Percentiles rank a stretch among this genome's conserved stretches.
phyloP scores from a whole-genome alignment of 2,113 vertebrate species.

The Nothoprocta perdicaria region DNA sequence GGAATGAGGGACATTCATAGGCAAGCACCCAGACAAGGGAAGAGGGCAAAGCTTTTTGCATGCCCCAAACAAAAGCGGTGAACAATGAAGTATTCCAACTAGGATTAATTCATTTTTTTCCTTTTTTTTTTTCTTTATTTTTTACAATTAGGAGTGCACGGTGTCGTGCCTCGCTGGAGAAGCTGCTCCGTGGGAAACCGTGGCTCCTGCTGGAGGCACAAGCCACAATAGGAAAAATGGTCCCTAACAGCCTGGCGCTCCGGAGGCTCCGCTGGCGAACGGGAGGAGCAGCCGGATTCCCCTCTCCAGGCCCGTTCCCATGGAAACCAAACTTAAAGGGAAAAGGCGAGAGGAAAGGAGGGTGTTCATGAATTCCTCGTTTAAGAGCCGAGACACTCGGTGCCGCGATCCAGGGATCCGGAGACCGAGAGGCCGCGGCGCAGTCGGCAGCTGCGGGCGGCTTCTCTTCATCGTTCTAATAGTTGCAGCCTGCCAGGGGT shows the following conservation, averaged over 20 bases:
- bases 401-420: neutral
- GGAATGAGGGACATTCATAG: neutral
- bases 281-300: neutral
- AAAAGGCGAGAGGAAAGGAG: conserved; percentile 24
- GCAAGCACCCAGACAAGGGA: neutral
- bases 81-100: neutral
- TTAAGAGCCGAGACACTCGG: conserved; percentile 37
- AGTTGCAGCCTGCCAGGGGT: neutral
- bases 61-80: neutral
- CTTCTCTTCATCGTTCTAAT: neutral
- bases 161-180: neutral
- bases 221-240: neutral
- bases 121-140: neutral
- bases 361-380: conserved; percentile 50
- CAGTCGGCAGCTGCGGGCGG: fast-evolving
- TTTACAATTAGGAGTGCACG: neutral
- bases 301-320: conserved; percentile 31
- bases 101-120: neutral
- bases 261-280: conserved; percentile 18
- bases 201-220: fast-evolving
- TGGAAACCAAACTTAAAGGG: conserved; percentile 56
- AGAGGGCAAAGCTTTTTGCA: neutral
- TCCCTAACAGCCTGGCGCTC: neutral
- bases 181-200: neutral
- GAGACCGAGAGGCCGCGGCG: neutral